phyloP scores from a whole-genome alignment of 2,113 vertebrate species.

The Leptodactylus fuscus region DNA sequence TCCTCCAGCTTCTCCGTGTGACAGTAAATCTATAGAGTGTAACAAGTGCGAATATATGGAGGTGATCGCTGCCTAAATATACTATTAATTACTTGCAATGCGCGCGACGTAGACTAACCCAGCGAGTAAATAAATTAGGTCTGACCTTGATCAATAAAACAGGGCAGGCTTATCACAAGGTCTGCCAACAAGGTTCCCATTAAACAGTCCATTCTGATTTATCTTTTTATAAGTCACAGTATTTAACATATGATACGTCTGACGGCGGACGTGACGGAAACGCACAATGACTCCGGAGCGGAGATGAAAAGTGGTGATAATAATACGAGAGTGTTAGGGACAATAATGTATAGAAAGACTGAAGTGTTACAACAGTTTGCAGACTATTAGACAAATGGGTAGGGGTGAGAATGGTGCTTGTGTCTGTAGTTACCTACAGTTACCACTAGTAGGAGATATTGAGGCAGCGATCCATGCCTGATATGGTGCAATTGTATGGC shows the following conservation, averaged over 20 bases:
- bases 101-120: constrained; percentile 20
- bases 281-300: not conserved
- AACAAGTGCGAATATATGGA: constrained; percentile 55
- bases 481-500: too few relatives aligned
- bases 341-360: too few relatives aligned
- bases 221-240: constrained; percentile 26
- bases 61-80: constrained; percentile 48
- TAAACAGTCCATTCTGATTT: constrained; percentile 21
- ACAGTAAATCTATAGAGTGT: constrained; percentile 53
- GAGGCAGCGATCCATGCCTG: too few relatives aligned
- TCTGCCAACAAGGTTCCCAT: constrained; percentile 36
- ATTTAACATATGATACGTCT: constrained; percentile 4
- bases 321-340: too few relatives aligned
- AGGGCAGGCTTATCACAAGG: constrained; percentile 39
- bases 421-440: too few relatives aligned
- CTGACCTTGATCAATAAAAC: constrained; percentile 59
- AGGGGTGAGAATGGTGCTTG: too few relatives aligned
- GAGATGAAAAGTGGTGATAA: not conserved
- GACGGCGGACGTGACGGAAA: not conserved
- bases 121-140: constrained; percentile 57
- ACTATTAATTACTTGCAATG: constrained; percentile 57
- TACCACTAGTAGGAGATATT: too few relatives aligned
- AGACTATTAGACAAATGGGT: too few relatives aligned
- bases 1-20: not conserved
- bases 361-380: too few relatives aligned